phyloP scores from a whole-genome alignment of 2,888 invertebrate genomes.

The Podotricha telesiphe region DNA sequence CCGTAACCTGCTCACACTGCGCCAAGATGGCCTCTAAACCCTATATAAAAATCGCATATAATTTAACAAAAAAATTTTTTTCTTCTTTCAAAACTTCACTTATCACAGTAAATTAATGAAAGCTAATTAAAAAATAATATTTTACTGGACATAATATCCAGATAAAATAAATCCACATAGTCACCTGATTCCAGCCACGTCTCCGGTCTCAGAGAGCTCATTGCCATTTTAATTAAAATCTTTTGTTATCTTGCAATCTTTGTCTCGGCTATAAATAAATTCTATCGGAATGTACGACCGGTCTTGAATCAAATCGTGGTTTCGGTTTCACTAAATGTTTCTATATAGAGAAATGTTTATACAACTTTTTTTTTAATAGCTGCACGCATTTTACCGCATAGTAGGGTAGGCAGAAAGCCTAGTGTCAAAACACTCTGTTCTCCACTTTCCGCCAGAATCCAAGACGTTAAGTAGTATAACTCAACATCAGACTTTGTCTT shows the following conservation, averaged over 20 bases:
- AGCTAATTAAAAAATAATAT: constrained; percentile 9
- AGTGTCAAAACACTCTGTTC: too few species aligned
- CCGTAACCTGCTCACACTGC: not conserved
- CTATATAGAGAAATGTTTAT: not conserved
- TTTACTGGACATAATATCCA: not conserved
- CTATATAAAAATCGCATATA: not conserved
- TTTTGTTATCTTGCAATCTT: constrained; percentile 48
- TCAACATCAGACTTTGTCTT: too few species aligned
- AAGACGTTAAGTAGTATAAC: too few species aligned
- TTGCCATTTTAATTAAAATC: constrained; percentile 52
- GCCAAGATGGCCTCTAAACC: too few species aligned
- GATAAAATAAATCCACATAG: constrained; percentile 23
- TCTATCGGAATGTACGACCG: constrained; percentile 21
- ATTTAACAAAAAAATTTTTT: not conserved
- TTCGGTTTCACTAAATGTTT: not conserved
- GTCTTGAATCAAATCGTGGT: constrained; percentile 3
- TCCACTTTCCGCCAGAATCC: too few species aligned
- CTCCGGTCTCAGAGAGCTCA: constrained; percentile 28
- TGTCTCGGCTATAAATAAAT: constrained; percentile 39
- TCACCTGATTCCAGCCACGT: constrained; percentile 25
- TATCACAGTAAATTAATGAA: constrained; percentile 10
- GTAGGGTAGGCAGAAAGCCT: too few species aligned
- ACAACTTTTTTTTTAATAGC: too few species aligned
- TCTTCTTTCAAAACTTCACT: constrained; percentile 3
- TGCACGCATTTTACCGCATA: too few species aligned